Evolutionary conservation across 2,113 vertebrate genomes (phyloP), one percentile per base, ranked within the genome.

Genomic region (Cathartes aura): DNA sequence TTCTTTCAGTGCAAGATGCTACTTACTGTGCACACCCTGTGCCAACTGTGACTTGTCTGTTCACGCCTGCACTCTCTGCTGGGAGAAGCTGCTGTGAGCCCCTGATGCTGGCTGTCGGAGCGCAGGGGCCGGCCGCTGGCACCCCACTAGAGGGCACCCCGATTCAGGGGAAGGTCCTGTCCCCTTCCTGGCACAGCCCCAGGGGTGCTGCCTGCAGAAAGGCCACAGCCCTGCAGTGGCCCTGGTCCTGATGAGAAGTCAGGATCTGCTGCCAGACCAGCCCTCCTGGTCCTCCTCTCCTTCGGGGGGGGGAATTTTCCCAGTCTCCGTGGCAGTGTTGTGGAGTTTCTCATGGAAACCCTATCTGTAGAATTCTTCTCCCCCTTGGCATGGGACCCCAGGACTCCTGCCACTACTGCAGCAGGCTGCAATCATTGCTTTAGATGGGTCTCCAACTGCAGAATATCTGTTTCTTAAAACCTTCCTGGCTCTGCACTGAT

Each of bases 111-210:
- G 20, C 21, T 50, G 59, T 8, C 2, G 1, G 17, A 50, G 47
- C 3, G 2, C 34, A 15, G 64, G 78, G 63, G 48, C n/a, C 2
- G 5, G 19, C 87, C 12, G 42, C 11, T 68, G 58, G 66, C 76
- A 75, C 53, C 94, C 81, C 97, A 56, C 91, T 89, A 96, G 97
- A 87, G 92, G 97, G 96, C 97, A 96, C 16, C 87, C 83, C 71
- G 7, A 45, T 75, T 50, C 96, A 71, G 76, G 36, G 56, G 5
- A 56, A 62, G 26, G 29, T 11, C 12, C 27, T 53, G 45, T 76
- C 38, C 16, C 36, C 50, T 50, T 8, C 5, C 52, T 73, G 81
- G 42, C 64, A 29, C 59, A 34, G 7, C 26, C 48, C 38, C 47
- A 8, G 34, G 8, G 0, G 4, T 45, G 45, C 79, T 66, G 63